A percentile compares a stretch with the other conserved stretches of the same genome.
These are phyloP conservation scores for Anaspis maculata DNA, from an alignment of 2,888 invertebrate species.

Conservation along the genomic window DNA sequence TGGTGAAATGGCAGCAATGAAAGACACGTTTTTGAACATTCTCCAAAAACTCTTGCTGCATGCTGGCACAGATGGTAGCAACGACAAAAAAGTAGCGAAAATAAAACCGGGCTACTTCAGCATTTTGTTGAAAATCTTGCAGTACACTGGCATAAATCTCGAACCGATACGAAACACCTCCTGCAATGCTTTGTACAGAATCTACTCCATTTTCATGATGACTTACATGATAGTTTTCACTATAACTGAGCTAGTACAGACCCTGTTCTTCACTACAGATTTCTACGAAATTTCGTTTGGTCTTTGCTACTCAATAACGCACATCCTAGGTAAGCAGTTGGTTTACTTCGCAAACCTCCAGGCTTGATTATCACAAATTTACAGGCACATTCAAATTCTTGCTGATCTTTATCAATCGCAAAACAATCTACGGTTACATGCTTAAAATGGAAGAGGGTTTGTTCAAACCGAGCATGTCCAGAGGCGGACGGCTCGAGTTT, in stretches of 20 bases:
- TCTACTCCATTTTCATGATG: slow-evolving; percentile 5
- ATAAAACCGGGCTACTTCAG: slow-evolving; percentile 8
- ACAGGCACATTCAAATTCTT: slow-evolving; percentile 10
- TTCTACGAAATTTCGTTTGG: slow-evolving; percentile 10
- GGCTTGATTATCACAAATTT: no score
- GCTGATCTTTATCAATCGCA: slow-evolving; percentile 7
- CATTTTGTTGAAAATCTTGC: slow-evolving; percentile 7
- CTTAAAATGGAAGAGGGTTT: slow-evolving; percentile 8
- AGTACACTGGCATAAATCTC: slow-evolving; percentile 8
- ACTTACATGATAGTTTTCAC: slow-evolving; percentile 3
- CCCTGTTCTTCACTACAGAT: slow-evolving; percentile 6
- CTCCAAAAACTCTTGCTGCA: no score
- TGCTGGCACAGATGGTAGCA: no score
- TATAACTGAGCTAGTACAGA: slow-evolving; percentile 5
- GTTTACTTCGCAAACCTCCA: no score
- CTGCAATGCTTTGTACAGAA: slow-evolving; percentile 1
- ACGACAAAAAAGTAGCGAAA: no score
- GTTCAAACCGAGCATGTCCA: slow-evolving; percentile 6
- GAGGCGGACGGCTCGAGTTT: slow-evolving; percentile 13
- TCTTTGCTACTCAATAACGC: no score
- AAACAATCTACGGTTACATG: slow-evolving; percentile 6
- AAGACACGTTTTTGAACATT: no score
- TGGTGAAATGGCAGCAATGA: no score
- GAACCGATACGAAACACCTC: slow-evolving; percentile 3
- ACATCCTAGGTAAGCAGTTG: no score